phyloP scores from a whole-genome alignment of 2,113 vertebrate species.

The Pluvianellus socialis region DNA sequence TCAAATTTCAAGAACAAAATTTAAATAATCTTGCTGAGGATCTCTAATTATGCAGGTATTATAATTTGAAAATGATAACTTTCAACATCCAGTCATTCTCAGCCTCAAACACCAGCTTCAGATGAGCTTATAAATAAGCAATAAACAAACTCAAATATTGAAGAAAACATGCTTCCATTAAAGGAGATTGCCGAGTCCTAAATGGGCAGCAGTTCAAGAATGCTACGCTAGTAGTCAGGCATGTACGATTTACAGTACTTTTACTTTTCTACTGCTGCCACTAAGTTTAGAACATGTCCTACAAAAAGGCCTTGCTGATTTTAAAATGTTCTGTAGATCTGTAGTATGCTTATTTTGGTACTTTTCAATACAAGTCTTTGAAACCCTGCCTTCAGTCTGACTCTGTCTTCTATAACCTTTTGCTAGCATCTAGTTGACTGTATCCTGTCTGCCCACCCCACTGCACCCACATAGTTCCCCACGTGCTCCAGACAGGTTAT shows the following conservation, averaged over 20 bases:
- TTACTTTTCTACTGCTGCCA: slow-evolving; percentile 60
- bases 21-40: background rate
- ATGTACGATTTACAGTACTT: slow-evolving; percentile 65
- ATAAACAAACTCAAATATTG: slow-evolving; percentile 67
- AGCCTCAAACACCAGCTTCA: background rate
- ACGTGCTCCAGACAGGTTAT: fast-evolving
- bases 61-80: background rate
- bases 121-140: slow-evolving; percentile 50
- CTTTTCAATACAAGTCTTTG: background rate
- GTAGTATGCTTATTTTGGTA: background rate
- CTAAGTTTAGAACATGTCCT: slow-evolving; percentile 64
- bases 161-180: slow-evolving; percentile 73
- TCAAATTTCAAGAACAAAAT: background rate
- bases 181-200: slow-evolving; percentile 70
- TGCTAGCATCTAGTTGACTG: background rate
- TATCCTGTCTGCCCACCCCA: background rate
- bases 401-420: background rate
- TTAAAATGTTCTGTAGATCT: background rate
- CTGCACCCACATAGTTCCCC: background rate
- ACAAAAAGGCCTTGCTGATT: slow-evolving; percentile 1
- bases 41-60: background rate
- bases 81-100: background rate
- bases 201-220: slow-evolving; percentile 75
- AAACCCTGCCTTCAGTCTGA: background rate
- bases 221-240: slow-evolving; percentile 66